phyloP scores from a whole-genome alignment of 1,140 invertebrate genomes.

The Eumeta japonica region DNA sequence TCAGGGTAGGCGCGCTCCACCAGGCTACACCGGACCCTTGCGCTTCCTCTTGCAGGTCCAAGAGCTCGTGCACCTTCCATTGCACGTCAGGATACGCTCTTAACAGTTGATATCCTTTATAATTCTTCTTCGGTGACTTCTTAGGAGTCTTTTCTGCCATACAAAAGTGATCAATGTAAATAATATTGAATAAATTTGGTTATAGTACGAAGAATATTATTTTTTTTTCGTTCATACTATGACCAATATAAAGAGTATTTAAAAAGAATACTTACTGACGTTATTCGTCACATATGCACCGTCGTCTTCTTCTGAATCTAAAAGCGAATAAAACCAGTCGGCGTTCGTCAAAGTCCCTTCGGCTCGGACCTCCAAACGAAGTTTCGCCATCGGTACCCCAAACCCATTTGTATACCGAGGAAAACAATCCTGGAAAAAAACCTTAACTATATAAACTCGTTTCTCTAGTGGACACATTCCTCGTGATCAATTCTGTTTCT shows the following conservation, averaged over 20 bases:
- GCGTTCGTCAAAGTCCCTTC: neutral
- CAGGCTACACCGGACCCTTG: conserved; percentile 53
- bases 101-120: conserved; percentile 50
- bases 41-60: conserved; percentile 47
- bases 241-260: neutral
- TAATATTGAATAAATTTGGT: neutral
- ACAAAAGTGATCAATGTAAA: too few species aligned
- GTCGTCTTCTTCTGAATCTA: conserved; percentile 42
- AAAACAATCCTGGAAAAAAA: conserved; percentile 26
- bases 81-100: conserved; percentile 37
- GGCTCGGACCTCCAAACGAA: neutral
- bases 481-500: too few species aligned
- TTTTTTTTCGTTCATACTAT: too few species aligned
- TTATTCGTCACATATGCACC: conserved; percentile 18
- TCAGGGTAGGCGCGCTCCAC: conserved; percentile 54
- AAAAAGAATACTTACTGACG: conserved; percentile 3
- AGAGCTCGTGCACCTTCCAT: conserved; percentile 42
- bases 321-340: conserved; percentile 42
- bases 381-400: conserved; percentile 19
- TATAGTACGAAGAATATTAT: neutral
- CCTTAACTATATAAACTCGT: too few species aligned
- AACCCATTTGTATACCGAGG: conserved; percentile 35
- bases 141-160: conserved; percentile 35
- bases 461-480: too few species aligned
- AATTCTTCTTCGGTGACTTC: conserved; percentile 43